Base-by-base conservation (phyloP, 2,888 invertebrate genomes). In the Tanytarsus gracilentus region DNA sequence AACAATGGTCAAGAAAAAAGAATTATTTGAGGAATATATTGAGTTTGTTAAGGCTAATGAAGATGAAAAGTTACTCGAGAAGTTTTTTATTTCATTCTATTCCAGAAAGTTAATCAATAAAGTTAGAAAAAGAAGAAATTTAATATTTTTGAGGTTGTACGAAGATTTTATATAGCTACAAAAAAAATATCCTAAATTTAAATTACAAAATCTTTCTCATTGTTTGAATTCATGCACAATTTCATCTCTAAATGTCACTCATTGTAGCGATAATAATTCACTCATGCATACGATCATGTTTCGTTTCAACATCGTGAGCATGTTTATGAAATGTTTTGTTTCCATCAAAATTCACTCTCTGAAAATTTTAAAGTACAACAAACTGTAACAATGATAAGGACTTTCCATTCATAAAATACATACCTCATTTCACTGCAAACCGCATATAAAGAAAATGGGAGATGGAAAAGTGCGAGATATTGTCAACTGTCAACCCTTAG, bases 41-140 rank as follows among this genome's bases (percentile, higher is more conserved):
- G 23, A 44, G 44, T 44, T 44, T 44, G 21, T 44, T 44, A 44
- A 33, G 23, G 44, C 44, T 44, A 44, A 44, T 44, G 44, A 44
- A 44, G 44, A 44, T 23, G 23, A 11, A 11, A 11, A 44, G 18
- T 44, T 9, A 44, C 23, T 18, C 23, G 23, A 23, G 21, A 23
- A 44, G n/a, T 44, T 44, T 33, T 33, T 33, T n/a, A 33, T n/a
- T 33, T 33, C 11, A 33, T 33, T 33, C n/a, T 33, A 9, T 33
- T 33, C 29, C 9, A 29, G 33, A 33, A 33, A 11, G 9, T 11
- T n/a, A n/a, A n/a, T n/a, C n/a, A n/a, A n/a, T n/a, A n/a, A n/a
- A n/a, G n/a, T n/a, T n/a, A n/a, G n/a, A n/a, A n/a, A n/a, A n/a
- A n/a, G n/a, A n/a, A n/a, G n/a, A n/a, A n/a, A n/a, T n/a, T n/a